Conservation (phyloP, 2,888 invertebrate species). For the Sturmia bella region DNA sequence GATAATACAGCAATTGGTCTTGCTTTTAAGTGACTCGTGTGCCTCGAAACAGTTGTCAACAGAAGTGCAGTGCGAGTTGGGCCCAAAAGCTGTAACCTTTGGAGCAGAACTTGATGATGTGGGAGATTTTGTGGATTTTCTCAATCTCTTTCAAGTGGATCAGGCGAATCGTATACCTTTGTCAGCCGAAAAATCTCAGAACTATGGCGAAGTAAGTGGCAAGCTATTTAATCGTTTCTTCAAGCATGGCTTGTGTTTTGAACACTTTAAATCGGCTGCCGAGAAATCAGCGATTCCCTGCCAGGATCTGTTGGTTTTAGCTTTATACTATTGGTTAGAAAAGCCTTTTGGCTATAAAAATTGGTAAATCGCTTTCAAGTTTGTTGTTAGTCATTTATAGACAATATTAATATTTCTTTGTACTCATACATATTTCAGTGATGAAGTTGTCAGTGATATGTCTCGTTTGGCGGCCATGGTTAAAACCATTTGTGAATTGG, state of each 20-base stretch:
- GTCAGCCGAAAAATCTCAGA: slow-evolving; percentile 78
- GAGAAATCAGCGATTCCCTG: slow-evolving; percentile 78
- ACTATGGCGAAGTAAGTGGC: slow-evolving; percentile 77
- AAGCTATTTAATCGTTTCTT: slow-evolving; percentile 77
- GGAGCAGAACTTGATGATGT: slow-evolving; percentile 82
- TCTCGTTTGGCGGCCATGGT: slow-evolving; percentile 86
- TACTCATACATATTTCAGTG: slow-evolving; percentile 72
- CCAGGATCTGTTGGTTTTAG: slow-evolving; percentile 86
- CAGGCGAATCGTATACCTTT: slow-evolving; percentile 77
- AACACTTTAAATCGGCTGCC: slow-evolving; percentile 77
- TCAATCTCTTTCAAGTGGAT: slow-evolving; percentile 77
- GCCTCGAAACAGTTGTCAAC: slow-evolving; percentile 43
- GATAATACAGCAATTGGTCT: slow-evolving; percentile 85
- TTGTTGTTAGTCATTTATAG: background rate
- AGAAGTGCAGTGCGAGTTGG: slow-evolving; percentile 10
- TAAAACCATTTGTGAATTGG: slow-evolving; percentile 85
- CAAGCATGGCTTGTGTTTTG: slow-evolving; percentile 80
- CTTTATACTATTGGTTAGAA: slow-evolving; percentile 88
- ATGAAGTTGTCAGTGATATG: slow-evolving; percentile 84
- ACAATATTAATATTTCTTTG: background rate
- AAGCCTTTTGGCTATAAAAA: slow-evolving; percentile 83
- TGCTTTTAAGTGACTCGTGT: slow-evolving; percentile 81
- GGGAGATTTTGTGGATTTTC: slow-evolving; percentile 84
- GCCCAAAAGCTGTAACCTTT: slow-evolving; percentile 83
- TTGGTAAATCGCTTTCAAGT: slow-evolving; percentile 72